Evolutionary conservation across 1,140 invertebrate species (phyloP), one percentile per base, ranked within the genome.

Genomic region (Ceratoteleas bidentatus): DNA sequence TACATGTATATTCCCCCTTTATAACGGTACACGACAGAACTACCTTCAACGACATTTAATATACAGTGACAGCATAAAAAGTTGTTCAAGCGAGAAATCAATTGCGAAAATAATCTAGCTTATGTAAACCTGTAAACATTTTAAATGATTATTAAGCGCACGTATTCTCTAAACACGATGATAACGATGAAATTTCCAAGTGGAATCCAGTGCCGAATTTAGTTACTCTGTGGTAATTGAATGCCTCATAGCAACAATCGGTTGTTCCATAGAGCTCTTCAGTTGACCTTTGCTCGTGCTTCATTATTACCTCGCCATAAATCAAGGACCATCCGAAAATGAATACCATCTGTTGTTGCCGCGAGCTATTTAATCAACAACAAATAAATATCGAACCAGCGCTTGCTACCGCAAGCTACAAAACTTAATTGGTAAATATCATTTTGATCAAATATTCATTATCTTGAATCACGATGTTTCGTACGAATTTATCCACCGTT

Each of bases 281-380:
- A 77, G 79, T 82, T 82, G 68, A 77, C 79, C 79, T 82, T 82
- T 82, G 80, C 73, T 82, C 74, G 68, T 77, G 76, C 76, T 80
- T 81, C 82, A 78, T 80, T 80, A 84, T 80, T 84, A 83, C 72
- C 75, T 75, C 53, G 75, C 61, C 64, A 79, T 79, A 72, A 75
- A 84, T 80, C 81, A 83, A 79, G 81, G 81, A 70, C 72, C 81
- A 79, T 76, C 66, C 66, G 76, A 79, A 79, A 84, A 84, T 84
- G 76, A 80, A 84, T 77, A 80, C 76, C 76, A 80, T 84, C 72
- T 80, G 70, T 79, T 76, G 75, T 78, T 79, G 76, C 81, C 81
- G 72, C 68, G 66, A 78, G 81, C 81, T 80, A 76, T 77, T 79
- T 76, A 79, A 76, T 77, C 66, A 76, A 60, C 74, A 77, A 80